Evolutionary conservation across 2,888 invertebrate genomes (phyloP), one percentile per base, ranked within the genome.

Genomic region (Ormyrus nitidulus): DNA sequence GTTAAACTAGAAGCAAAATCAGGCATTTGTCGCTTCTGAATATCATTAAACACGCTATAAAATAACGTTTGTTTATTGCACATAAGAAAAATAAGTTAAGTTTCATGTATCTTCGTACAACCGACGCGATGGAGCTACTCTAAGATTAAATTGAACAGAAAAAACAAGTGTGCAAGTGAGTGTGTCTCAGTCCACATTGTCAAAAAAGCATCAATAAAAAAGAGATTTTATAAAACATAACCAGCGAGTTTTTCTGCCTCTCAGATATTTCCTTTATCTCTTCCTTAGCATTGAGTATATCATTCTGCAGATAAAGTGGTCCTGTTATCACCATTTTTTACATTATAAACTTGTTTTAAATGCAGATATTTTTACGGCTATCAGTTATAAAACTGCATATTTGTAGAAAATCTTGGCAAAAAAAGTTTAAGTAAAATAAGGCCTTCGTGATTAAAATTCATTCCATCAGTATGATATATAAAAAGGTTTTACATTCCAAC

Each of bases 131-230:
- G 34, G 70, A 81, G 46, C 66, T 74, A 81, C 56, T 70, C 61
- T 69, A 74, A 54, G 56, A 58, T 75, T 74, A 56, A 19, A 75
- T 71, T 58, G 70, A 74, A 66, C 56, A 48, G 46, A 77, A 66
- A 77, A 65, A 80, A 54, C 44, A 13, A 68, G 76, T 80, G 84
- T 84, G 85, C 83, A 86, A 85, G 84, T 84, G 86, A 84, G 87
- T 85, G 84, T 87, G 86, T 87, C 85, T 87, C 84, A 85, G 85
- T 86, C 86, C 87, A 88, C 85, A 87, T 87, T 88, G 88, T 88
- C 86, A 84, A 89, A 87, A 19, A 80, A 84, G 83, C 85, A 89
- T 88, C 85, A 89, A 89, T 89, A 89, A 89, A 89, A 84, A 84
- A 82, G 84, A 88, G 86, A 86, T 89, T 89, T 88, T 88, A 85